phyloP scores from a whole-genome alignment of 1,140 invertebrate genomes.

The Lethrus apterus region DNA sequence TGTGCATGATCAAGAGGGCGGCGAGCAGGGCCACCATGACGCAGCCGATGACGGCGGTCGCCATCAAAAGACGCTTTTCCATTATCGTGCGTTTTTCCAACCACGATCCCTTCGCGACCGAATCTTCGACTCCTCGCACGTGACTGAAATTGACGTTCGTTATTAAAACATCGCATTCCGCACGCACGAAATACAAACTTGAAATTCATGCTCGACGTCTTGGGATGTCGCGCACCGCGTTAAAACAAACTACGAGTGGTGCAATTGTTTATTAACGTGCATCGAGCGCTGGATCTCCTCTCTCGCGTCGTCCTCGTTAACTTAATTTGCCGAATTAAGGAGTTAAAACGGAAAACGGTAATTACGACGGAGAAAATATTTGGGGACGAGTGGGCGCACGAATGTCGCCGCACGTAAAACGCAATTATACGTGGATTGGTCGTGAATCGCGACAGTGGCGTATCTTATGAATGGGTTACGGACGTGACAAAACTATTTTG shows the following conservation, averaged over 20 bases:
- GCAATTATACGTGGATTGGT: background rate
- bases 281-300: too few species aligned
- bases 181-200: conserved; percentile 9
- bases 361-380: too few species aligned
- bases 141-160: conserved; percentile 1
- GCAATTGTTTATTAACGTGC: too few species aligned
- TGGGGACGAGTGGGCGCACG: too few species aligned
- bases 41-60: background rate
- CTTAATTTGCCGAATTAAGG: conserved; percentile 14
- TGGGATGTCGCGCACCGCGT: too few species aligned
- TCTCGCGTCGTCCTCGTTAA: background rate
- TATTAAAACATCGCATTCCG: background rate
- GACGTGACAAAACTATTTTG: too few species aligned
- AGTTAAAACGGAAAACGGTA: conserved; percentile 12
- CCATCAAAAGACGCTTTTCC: conserved; percentile 10
- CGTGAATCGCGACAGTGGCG: background rate
- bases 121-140: conserved; percentile 2
- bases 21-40: conserved; percentile 9
- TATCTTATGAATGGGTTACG: conserved; percentile 7
- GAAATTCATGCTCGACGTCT: too few species aligned
- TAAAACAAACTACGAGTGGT: too few species aligned
- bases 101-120: conserved; percentile 8
- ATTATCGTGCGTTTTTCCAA: conserved; percentile 13
- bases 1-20: conserved; percentile 3
- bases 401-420: background rate